Evolutionary conservation across 1,140 invertebrate genomes (phyloP).

Genomic region (Caenorhabditis remanei): DNA sequence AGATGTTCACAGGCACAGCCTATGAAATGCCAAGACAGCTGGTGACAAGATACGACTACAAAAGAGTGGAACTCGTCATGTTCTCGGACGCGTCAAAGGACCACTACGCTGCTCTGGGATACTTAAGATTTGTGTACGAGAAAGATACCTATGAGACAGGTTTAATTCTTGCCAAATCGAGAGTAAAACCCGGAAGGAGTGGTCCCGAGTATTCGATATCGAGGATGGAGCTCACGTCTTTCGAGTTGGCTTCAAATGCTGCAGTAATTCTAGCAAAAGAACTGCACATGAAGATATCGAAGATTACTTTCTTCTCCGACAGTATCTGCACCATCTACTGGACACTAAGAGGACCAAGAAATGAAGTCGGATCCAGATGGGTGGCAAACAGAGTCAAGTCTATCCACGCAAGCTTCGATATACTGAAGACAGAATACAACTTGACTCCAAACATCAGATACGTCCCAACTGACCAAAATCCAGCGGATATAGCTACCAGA

Average conservation of each 20-base stretch:
- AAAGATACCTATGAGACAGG: neutral
- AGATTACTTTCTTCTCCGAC: neutral
- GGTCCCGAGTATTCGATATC: conserved; percentile 17
- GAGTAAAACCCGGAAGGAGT: conserved; percentile 3
- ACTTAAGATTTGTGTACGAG: neutral
- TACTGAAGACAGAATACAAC: neutral
- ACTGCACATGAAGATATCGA: neutral
- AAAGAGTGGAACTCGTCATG: neutral
- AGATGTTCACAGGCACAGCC: neutral
- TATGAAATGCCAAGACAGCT: neutral
- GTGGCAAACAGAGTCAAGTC: neutral
- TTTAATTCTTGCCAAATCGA: neutral
- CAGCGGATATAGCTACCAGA: conserved; percentile 27
- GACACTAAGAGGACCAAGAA: neutral
- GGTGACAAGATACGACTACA: neutral
- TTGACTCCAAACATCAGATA: neutral
- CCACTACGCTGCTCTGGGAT: neutral
- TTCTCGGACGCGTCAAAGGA: conserved; percentile 33
- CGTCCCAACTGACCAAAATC: conserved; percentile 42
- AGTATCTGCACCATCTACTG: neutral
- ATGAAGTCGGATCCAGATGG: neutral
- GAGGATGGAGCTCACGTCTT: neutral
- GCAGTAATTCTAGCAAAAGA: neutral
- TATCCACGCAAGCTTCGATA: neutral
- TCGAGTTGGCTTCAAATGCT: neutral